Percentiles rank a stretch among this genome's conserved stretches.
Conservation (phyloP, 2,797 vertebrate species). For the Pseudochromis fuscus region DNA sequence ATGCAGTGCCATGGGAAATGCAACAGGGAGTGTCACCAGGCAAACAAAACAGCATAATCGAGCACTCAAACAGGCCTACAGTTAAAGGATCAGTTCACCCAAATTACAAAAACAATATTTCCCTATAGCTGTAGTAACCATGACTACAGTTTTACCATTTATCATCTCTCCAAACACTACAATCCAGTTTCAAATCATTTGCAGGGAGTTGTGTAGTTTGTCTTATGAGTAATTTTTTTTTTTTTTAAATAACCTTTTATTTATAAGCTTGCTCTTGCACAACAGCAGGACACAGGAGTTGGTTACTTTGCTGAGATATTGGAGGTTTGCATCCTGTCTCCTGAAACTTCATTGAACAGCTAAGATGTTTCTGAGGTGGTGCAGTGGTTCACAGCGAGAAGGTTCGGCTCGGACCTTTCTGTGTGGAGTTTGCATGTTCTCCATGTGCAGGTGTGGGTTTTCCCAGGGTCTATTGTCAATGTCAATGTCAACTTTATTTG, state of each 20-base stretch:
- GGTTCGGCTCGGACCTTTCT: too few species aligned
- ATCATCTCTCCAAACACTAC: background rate
- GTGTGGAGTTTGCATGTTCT: too few species aligned
- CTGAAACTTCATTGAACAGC: too few species aligned
- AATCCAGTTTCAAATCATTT: background rate
- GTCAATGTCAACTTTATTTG: too few species aligned
- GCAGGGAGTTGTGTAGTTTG: background rate
- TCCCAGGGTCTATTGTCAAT: too few species aligned
- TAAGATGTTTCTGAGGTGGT: too few species aligned
- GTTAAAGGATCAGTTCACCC: slow-evolving; percentile 39
- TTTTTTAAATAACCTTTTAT: background rate
- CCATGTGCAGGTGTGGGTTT: too few species aligned
- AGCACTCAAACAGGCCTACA: slow-evolving; percentile 6
- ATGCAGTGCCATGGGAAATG: slow-evolving; percentile 71
- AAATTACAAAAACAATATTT: slow-evolving; percentile 35
- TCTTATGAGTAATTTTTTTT: background rate
- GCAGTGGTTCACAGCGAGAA: too few species aligned
- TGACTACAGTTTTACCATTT: background rate
- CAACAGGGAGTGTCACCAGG: slow-evolving; percentile 65
- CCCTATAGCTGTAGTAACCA: slow-evolving; percentile 6
- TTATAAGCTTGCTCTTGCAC: background rate
- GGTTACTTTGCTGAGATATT: too few species aligned
- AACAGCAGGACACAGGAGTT: too few species aligned
- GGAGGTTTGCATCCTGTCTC: too few species aligned
- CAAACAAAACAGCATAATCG: slow-evolving; percentile 52